phyloP scores from a whole-genome alignment of 1,140 invertebrate genomes.

The Lordiphosa stackelbergi region DNA sequence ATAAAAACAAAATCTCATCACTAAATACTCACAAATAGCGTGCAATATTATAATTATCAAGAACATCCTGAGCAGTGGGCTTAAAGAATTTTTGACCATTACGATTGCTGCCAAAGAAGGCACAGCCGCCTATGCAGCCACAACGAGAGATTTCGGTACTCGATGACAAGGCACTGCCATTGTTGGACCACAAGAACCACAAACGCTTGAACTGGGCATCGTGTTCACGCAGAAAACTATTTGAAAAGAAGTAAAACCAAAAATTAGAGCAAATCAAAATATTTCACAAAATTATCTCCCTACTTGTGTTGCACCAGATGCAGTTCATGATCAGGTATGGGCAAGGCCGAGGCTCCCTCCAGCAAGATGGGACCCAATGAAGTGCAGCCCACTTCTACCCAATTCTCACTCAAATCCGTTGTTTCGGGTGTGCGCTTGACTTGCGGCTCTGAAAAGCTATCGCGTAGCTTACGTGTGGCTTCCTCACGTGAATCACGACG shows the following conservation, averaged over 20 bases:
- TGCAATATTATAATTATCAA: conserved; percentile 89
- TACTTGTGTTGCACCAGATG: conserved; percentile 88
- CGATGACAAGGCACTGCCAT: conserved; percentile 77
- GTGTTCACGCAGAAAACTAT: conserved; percentile 89
- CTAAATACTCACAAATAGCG: conserved; percentile 80
- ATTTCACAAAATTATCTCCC: background rate
- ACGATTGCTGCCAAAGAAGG: conserved; percentile 93
- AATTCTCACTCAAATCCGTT: conserved; percentile 81
- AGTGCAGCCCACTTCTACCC: conserved; percentile 95
- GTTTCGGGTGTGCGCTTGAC: conserved; percentile 56
- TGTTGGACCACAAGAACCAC: conserved; percentile 95
- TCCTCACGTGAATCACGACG: conserved; percentile 69
- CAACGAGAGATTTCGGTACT: conserved; percentile 81
- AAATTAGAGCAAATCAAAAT: background rate
- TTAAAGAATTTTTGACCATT: conserved; percentile 94
- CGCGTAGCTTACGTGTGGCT: conserved; percentile 51
- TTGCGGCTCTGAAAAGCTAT: conserved; percentile 60
- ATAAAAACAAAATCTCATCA: background rate
- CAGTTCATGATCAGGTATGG: conserved; percentile 85
- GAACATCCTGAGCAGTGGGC: conserved; percentile 86
- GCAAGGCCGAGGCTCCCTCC: conserved; percentile 92
- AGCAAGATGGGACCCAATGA: conserved; percentile 92
- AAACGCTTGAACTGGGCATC: conserved; percentile 92
- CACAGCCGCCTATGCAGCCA: conserved; percentile 95
- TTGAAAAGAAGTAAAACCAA: background rate